Base-by-base conservation (phyloP, 1,140 invertebrate genomes). In the Drosophila seguyi region DNA sequence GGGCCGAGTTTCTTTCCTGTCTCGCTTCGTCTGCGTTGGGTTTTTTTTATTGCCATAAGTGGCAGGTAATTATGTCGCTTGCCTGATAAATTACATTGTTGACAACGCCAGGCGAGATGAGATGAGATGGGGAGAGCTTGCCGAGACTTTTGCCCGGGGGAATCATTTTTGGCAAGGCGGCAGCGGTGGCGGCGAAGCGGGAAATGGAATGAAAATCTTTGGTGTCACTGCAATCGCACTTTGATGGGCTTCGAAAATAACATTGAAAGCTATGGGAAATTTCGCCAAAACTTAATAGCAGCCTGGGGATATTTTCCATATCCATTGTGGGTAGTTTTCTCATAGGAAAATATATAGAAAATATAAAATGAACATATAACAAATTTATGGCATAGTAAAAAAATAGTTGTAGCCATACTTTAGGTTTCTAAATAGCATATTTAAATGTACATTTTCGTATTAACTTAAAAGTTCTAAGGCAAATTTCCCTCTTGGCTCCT, bases 41-140 rank as follows among this genome's bases (percentile, higher is more conserved):
- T 69, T 84, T 88, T 90, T 90, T 91, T 91, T 84, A 84, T 91
- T 81, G 84, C 86, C 83, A 85, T 84, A 92, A 92, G 90, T 88
- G 90, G 90, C 90, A 92, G 90, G 90, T 92, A 92, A 92, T 92
- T 92, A 92, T 92, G 90, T 92, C 90, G 84, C 85, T 86, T 79
- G 62, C 80, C 80, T 92, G 90, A 92, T 92, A 92, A 91, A 92
- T 91, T 91, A 91, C 90, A 84, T 91, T 90, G 85, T 85, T 78
- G 85, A 90, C 84, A 88, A 80, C 81, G 73, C 59, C 62, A 63
- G 79, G 53, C 59, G 45, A 82, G 73, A 61, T 72, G 59, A 75
- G 59, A 50, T 31, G 48, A 65, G 66, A 68, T 39, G 62, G 29
- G 48, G 67, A 59, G 66, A 48, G 44, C 57, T 55, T 16, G 67